Conservation (phyloP, 2,797 vertebrate species). For the Gymnopithys bicolor region DNA sequence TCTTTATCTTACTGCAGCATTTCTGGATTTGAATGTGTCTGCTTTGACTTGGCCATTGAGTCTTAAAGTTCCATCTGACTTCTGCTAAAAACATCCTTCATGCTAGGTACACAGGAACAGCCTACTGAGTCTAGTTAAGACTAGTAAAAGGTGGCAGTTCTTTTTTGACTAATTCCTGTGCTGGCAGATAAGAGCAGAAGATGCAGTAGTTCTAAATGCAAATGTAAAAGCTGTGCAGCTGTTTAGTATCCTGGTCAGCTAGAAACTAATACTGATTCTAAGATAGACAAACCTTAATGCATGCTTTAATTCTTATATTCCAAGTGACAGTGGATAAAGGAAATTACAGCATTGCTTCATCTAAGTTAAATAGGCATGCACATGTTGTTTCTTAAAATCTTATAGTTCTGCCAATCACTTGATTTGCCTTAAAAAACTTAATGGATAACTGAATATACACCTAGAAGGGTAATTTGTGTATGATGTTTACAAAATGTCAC, state of each 20-base stretch:
- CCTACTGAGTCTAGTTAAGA: background rate
- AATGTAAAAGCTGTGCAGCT: background rate
- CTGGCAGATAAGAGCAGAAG: background rate
- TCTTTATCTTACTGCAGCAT: conserved; percentile 3
- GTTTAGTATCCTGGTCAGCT: background rate
- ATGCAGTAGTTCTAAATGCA: background rate
- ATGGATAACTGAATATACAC: background rate
- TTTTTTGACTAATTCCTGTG: background rate
- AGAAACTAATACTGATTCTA: background rate
- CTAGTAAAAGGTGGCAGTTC: background rate
- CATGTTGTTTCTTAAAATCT: background rate
- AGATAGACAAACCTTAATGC: background rate
- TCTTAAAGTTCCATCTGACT: conserved; percentile 30
- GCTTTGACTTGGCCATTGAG: background rate
- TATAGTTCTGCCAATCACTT: background rate
- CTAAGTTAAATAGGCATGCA: background rate
- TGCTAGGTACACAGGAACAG: background rate
- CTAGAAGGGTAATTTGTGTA: background rate
- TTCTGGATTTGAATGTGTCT: conserved; percentile 28
- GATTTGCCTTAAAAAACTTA: background rate
- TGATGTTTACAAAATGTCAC: background rate
- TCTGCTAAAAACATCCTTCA: background rate
- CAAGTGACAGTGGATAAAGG: background rate
- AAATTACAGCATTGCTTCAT: background rate
- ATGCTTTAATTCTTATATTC: background rate